Base-by-base conservation (phyloP, 2,113 vertebrate species). In the Osmerus mordax region DNA sequence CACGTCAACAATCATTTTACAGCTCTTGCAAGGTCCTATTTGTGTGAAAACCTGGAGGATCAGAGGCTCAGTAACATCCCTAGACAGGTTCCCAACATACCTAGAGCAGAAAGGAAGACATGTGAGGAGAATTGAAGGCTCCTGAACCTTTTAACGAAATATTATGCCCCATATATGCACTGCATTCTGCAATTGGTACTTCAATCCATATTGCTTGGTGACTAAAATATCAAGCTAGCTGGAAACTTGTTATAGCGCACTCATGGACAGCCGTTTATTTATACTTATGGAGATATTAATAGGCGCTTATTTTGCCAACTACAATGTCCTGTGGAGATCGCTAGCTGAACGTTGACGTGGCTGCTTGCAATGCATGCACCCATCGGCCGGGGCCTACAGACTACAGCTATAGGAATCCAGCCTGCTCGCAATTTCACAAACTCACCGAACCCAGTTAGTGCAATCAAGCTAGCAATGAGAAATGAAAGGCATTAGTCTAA, bases 1-100 rank as follows among this genome's bases (percentile, higher is more conserved):
- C 92, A 99, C 97, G 90, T 98, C 97, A 82, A 96, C 94, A 69
- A 99, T 99, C 97, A 99, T 99, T 90, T 99, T 99, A 93, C 97
- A 99, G 91, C 96, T 99, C 90, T 98, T 99, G 92, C 97, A 99
- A 1, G 96, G 96, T 74, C 96, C 97, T 41, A 99, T 98, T 90
- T 99, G 97, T 88, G 95, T 95, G 91, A 99, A 99, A 9, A 99
- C 94, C 88, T 99, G 97, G 58, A 99, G 92, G 85, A 99, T 98
- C 5, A 98, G 94, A 66, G 97, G 95, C 90, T 99, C 97, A 0
- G 96, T 99, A 74, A 99, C 97, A 65, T 99, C 97, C 89, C 97
- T 92, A 70, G 97, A 99, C 85, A 99, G 92, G 90, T 99, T 99
- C 72, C 97, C 97, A 51, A 99, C 97, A 51, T 99, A 99, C 66